Percentiles rank a stretch among this genome's conserved stretches.
Conservation (phyloP, 2,113 vertebrate species). For the Lota lota region DNA sequence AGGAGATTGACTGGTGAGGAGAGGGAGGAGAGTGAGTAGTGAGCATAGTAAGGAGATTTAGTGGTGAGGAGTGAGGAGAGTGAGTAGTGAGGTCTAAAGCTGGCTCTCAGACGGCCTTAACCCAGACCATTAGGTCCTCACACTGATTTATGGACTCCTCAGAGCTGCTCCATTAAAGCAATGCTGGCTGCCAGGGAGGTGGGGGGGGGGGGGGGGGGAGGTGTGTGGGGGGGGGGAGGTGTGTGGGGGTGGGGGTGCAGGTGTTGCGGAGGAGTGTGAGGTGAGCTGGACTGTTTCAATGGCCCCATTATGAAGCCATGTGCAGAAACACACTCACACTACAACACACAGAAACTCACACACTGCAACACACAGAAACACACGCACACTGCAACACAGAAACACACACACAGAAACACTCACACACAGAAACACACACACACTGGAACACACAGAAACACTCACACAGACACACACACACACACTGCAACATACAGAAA, state of each 20-base stretch:
- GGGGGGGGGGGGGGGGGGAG: constrained; percentile 50
- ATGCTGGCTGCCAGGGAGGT: constrained; percentile 65
- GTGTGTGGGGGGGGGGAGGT: constrained; percentile 53
- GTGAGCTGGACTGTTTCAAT: constrained; percentile 57
- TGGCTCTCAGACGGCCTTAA: constrained; percentile 30
- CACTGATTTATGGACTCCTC: constrained; percentile 69
- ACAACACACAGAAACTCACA: constrained; percentile 10
- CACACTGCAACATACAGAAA: background rate
- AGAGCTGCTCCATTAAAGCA: constrained; percentile 65
- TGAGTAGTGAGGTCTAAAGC: background rate
- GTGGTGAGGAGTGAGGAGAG: background rate
- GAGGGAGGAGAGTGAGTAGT: no score
- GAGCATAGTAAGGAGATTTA: background rate
- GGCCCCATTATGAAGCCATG: constrained; percentile 60
- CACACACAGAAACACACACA: background rate
- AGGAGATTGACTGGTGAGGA: no score
- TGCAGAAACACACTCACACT: constrained; percentile 24
- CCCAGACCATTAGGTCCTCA: constrained; percentile 47
- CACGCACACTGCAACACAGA: background rate
- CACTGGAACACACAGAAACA: background rate
- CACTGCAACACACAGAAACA: background rate
- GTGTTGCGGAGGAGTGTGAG: constrained; percentile 67
- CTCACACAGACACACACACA: background rate
- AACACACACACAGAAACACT: constrained; percentile 1
- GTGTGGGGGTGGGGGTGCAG: constrained; percentile 62